Percentiles rank a stretch among this genome's conserved stretches.
These are phyloP conservation scores for Oreocharis arfaki DNA, from an alignment of 2,113 vertebrate species.

Conservation along the genomic window DNA sequence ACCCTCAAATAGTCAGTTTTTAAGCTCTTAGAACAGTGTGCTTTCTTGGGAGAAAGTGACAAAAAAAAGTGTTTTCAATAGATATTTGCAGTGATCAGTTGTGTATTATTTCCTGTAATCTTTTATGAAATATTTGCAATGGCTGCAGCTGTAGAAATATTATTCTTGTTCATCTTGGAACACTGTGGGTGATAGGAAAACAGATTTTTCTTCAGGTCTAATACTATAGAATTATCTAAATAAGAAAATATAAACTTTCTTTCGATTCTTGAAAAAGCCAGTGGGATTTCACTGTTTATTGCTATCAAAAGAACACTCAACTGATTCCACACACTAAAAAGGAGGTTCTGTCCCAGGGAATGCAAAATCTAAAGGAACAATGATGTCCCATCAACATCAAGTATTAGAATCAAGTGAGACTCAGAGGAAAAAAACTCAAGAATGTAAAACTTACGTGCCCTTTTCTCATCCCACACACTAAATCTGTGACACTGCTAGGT, in stretches of 20 bases:
- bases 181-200: background rate
- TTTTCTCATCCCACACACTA: background rate
- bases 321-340: background rate
- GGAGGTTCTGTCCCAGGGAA: background rate
- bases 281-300: background rate
- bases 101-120: background rate
- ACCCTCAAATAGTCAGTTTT: background rate
- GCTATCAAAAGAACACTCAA: background rate
- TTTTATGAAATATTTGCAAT: background rate
- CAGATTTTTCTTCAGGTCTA: background rate
- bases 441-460: accelerated
- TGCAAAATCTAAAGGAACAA: background rate
- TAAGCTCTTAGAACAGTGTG: background rate
- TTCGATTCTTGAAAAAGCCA: background rate
- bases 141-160: background rate
- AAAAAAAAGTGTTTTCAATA: background rate
- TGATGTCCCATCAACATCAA: background rate
- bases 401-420: background rate
- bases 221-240: background rate
- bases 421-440: background rate
- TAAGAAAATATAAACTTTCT: background rate
- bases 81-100: background rate
- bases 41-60: background rate
- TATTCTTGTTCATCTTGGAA: background rate
- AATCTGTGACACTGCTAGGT: background rate